A percentile compares a stretch with the other conserved stretches of the same genome.
Evolutionary conservation across 92 coral and sea anemone species (phyloP).

Genomic region (Parazoanthus darwini): DNA sequence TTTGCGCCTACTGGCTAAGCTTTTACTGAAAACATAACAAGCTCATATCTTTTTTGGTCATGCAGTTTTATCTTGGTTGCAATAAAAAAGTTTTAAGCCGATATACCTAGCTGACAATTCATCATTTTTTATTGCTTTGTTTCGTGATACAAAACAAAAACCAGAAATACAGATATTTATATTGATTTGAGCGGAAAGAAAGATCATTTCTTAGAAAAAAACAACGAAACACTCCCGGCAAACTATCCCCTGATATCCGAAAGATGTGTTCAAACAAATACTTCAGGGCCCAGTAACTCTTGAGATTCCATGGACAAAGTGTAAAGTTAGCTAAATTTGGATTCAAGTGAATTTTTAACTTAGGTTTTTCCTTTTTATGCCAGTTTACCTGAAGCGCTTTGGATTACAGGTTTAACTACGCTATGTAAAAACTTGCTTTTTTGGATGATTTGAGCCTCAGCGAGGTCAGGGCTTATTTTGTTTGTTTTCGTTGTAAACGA

Average conservation of each 20-base stretch:
- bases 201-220: not conserved
- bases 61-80: not conserved
- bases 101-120: too few relatives aligned
- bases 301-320: not conserved
- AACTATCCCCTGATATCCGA: not conserved
- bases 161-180: not conserved
- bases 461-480: not conserved
- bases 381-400: not conserved
- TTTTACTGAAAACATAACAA: not conserved
- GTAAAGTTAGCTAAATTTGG: not conserved
- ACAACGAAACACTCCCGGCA: not conserved
- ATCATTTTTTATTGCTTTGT: not conserved
- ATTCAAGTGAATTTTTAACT: too few relatives aligned
- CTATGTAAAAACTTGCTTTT: not conserved
- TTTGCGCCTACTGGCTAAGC: not conserved
- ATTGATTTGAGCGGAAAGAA: not conserved
- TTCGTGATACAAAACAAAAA: not conserved
- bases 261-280: not conserved
- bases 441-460: not conserved
- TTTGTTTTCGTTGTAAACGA: constrained; percentile 2
- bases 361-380: not conserved
- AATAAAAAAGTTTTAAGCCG: not conserved
- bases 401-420: not conserved
- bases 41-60: not conserved
- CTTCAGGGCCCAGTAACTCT: not conserved